phyloP scores from a whole-genome alignment of 2,113 vertebrate species.

The Felis catus region F.catus_Fca126_mat1.0 CM031415.1:113781001-113781500 shows the following conservation, averaged over 20 bases:
- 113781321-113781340: not conserved
- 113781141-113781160: not conserved
- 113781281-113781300: slow-evolving; percentile 29
- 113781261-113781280: not conserved
- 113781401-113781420: not conserved
- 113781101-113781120: not conserved
- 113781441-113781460: not conserved
- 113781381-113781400: not conserved
- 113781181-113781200: not conserved
- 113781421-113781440: not conserved
- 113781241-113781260: not conserved
- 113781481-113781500: not conserved
- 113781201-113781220: not conserved
- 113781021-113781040: too few relatives aligned
- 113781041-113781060: too few relatives aligned
- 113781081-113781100: too few relatives aligned
- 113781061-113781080: too few relatives aligned
- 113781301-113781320: not conserved
- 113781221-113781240: not conserved
- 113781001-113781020: too few relatives aligned
- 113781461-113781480: not conserved
- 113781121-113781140: not conserved
- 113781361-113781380: slow-evolving; percentile 26
- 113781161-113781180: not conserved
- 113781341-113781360: not conserved